Evolutionary conservation across 1,140 invertebrate genomes (phyloP).

Genomic region (Trypoxylus dichotomus): DNA sequence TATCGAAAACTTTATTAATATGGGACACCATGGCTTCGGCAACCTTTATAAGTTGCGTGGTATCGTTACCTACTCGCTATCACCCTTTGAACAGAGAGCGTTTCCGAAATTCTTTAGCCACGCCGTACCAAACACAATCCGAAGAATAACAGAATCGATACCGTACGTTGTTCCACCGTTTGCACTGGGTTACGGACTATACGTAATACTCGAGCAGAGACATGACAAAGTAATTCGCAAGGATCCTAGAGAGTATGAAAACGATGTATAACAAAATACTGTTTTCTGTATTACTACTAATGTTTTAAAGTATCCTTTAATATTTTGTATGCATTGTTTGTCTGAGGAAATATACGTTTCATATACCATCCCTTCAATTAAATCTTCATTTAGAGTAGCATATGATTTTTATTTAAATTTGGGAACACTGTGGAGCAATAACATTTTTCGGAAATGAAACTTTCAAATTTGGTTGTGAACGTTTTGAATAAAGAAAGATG

Average conservation of each 20-base stretch:
- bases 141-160: conserved; percentile 66
- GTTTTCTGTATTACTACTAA: background rate
- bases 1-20: conserved; percentile 28
- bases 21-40: conserved; percentile 76
- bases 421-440: no score
- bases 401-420: no score
- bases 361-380: no score
- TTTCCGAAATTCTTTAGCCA: conserved; percentile 73
- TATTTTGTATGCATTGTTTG: background rate
- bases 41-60: conserved; percentile 78
- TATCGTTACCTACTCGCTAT: conserved; percentile 76
- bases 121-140: conserved; percentile 71
- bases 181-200: conserved; percentile 70
- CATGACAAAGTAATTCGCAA: conserved; percentile 52
- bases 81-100: conserved; percentile 81
- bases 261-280: background rate
- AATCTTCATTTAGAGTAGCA: no score
- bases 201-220: conserved; percentile 69
- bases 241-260: background rate
- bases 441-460: no score
- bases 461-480: no score
- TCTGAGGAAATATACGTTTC: no score
- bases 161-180: conserved; percentile 71
- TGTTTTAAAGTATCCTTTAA: background rate
- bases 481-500: no score